Conservation (phyloP, 2,113 vertebrate species). For the Clarias macrocephalus region DNA sequence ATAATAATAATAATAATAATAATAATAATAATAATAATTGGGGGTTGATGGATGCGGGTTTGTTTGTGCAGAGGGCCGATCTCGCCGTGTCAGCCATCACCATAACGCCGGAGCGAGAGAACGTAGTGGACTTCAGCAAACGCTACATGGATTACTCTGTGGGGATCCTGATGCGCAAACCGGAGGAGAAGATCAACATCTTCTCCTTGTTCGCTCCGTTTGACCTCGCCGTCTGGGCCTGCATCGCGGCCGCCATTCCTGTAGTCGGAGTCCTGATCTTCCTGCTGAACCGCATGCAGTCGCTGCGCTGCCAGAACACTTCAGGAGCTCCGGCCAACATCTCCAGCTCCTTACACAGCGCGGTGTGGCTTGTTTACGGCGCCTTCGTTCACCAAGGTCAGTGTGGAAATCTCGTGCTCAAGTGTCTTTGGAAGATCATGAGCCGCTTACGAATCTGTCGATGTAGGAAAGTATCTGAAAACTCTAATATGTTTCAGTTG, state of each 20-base stretch:
- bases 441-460: neutral
- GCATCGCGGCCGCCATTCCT: constrained; percentile 90
- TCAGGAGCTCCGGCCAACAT: constrained; percentile 63
- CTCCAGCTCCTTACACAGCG: constrained; percentile 86
- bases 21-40: neutral
- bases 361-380: constrained; percentile 96
- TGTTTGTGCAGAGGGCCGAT: constrained; percentile 83
- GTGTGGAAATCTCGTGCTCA: neutral
- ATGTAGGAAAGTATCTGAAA: neutral
- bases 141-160: constrained; percentile 98
- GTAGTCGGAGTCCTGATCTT: constrained; percentile 94
- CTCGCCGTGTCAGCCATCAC: constrained; percentile 94
- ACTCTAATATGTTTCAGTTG: neutral
- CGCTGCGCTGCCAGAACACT: constrained; percentile 75
- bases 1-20: neutral
- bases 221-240: constrained; percentile 95
- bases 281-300: constrained; percentile 91
- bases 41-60: neutral
- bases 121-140: constrained; percentile 96
- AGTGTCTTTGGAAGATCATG: neutral
- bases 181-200: constrained; percentile 96
- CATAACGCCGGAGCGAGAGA: constrained; percentile 93
- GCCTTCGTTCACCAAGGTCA: constrained; percentile 96
- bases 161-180: constrained; percentile 89
- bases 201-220: constrained; percentile 96